These are phyloP conservation scores for Cylas formicarius DNA, from an alignment of 1,140 invertebrate genomes.

Conservation along the genomic window DNA sequence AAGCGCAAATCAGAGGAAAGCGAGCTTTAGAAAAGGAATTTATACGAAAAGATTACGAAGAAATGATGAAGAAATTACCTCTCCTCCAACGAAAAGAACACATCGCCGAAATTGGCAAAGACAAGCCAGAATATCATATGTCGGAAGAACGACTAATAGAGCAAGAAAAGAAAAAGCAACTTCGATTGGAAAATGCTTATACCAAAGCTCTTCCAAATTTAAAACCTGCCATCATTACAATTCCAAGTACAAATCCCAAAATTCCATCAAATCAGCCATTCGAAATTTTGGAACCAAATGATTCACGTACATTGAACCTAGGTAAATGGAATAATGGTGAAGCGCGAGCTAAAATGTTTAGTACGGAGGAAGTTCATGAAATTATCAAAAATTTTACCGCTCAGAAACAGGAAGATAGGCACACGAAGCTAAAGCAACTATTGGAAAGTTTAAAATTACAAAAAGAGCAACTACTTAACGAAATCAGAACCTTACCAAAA, in stretches of 20 bases:
- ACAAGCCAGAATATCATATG: slow-evolving; percentile 38
- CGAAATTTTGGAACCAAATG: slow-evolving; percentile 16
- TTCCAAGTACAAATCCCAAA: slow-evolving; percentile 19
- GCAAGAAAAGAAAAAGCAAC: slow-evolving; percentile 30
- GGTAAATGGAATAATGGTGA: slow-evolving; percentile 27
- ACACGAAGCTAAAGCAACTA: slow-evolving; percentile 28
- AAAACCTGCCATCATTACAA: slow-evolving; percentile 24
- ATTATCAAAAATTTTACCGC: slow-evolving; percentile 22
- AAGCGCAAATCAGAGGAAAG: slow-evolving; percentile 41
- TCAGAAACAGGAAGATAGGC: slow-evolving; percentile 19
- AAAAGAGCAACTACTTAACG: slow-evolving; percentile 34
- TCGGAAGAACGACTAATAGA: slow-evolving; percentile 29
- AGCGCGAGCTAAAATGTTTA: slow-evolving; percentile 21
- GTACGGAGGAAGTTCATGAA: slow-evolving; percentile 26
- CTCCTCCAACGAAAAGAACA: slow-evolving; percentile 38
- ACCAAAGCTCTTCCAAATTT: slow-evolving; percentile 29
- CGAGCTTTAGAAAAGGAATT: slow-evolving; percentile 45
- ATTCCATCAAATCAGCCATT: slow-evolving; percentile 12
- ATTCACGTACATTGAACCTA: slow-evolving; percentile 19
- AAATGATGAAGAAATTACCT: slow-evolving; percentile 42
- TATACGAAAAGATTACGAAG: slow-evolving; percentile 45
- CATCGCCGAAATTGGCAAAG: slow-evolving; percentile 28
- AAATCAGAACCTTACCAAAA: slow-evolving; percentile 29
- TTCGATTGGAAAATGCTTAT: slow-evolving; percentile 35
- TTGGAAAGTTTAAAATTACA: slow-evolving; percentile 32